Conservation (phyloP, 1,140 invertebrate species). For the Trachymyrmex cornetzi region DNA sequence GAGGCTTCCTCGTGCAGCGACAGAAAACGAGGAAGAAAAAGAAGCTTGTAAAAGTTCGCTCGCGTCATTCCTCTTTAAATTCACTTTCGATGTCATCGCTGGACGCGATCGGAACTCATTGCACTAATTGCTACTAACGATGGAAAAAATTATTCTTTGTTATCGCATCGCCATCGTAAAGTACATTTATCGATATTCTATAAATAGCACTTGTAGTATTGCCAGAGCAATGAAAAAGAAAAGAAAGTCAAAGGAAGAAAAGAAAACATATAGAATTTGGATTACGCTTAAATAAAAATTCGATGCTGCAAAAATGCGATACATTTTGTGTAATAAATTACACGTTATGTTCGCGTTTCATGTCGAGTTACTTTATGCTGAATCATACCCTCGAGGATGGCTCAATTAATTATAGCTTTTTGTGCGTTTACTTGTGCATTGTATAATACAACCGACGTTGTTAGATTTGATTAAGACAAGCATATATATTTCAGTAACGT, state of each 20-base stretch:
- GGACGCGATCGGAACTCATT: constrained; percentile 6
- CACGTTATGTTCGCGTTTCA: background rate
- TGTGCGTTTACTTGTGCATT: background rate
- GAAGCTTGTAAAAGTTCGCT: background rate
- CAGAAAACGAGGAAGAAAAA: background rate
- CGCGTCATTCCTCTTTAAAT: background rate
- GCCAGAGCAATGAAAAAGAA: background rate
- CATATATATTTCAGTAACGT: background rate
- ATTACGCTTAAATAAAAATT: constrained; percentile 13
- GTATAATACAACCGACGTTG: background rate
- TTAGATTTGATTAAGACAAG: background rate
- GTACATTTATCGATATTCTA: constrained; percentile 12
- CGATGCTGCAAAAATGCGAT: background rate
- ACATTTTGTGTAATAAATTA: constrained; percentile 29
- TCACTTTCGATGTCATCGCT: constrained; percentile 23
- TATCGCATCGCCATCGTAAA: constrained; percentile 10
- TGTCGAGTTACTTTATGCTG: background rate
- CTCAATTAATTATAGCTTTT: constrained; percentile 33
- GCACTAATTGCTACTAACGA: constrained; percentile 41
- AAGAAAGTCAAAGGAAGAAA: background rate
- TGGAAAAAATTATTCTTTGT: constrained; percentile 33
- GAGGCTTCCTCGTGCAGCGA: constrained; percentile 3
- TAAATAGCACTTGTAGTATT: constrained; percentile 9
- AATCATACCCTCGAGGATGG: constrained; percentile 14
- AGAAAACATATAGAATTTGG: background rate